A percentile compares a stretch with the other conserved stretches of the same genome.
phyloP scores from a whole-genome alignment of 2,888 invertebrate genomes.

The Tachina grossa region DNA sequence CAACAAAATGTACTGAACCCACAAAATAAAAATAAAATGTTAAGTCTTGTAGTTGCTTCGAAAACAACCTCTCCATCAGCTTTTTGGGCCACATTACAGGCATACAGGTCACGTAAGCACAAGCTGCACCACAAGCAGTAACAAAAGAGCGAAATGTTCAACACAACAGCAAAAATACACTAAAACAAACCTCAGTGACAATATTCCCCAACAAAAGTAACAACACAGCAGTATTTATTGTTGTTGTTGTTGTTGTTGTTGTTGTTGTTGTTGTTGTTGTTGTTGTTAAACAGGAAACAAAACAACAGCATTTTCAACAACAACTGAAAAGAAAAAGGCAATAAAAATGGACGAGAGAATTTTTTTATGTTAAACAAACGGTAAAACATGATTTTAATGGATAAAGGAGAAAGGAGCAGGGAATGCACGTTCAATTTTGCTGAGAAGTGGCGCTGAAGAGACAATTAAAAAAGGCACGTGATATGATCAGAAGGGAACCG shows the following conservation, averaged over 20 bases:
- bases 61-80: conserved; percentile 31
- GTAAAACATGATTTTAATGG: conserved; percentile 2
- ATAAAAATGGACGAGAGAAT: conserved; percentile 12
- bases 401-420: not conserved
- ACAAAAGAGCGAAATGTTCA: conserved; percentile 37
- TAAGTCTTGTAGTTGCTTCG: conserved; percentile 11
- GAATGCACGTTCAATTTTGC: not conserved
- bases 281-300: conserved; percentile 25
- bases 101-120: conserved; percentile 60
- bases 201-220: too few relatives aligned
- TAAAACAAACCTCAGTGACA: conserved; percentile 38
- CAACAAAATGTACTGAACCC: not conserved
- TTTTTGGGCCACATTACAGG: conserved; percentile 26
- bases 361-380: conserved; percentile 48
- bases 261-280: too few relatives aligned
- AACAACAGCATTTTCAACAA: conserved; percentile 22
- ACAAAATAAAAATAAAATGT: conserved; percentile 15
- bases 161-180: not conserved
- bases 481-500: not conserved
- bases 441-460: not conserved
- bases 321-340: not conserved
- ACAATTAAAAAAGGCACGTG: conserved; percentile 10
- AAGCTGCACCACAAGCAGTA: not conserved
- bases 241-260: too few relatives aligned
- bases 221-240: too few relatives aligned